A percentile compares a stretch with the other conserved stretches of the same genome.
These are phyloP conservation scores for Neoarius graeffei DNA, from an alignment of 2,113 vertebrate genomes.

Conservation along the genomic window DNA sequence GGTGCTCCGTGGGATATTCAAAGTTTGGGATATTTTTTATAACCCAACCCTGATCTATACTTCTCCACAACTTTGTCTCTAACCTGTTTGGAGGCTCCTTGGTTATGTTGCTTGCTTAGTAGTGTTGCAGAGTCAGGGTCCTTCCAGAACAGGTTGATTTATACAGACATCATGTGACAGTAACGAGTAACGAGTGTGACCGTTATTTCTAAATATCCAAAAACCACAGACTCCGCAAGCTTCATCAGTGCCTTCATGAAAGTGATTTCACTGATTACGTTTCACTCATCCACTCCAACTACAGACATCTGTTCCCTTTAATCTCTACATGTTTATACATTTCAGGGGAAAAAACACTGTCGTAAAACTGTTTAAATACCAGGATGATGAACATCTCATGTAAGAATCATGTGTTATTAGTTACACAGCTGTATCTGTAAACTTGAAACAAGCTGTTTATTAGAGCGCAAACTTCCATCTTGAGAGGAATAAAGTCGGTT, in stretches of 20 bases:
- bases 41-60: too few relatives aligned
- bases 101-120: too few relatives aligned
- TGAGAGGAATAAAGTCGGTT: neutral
- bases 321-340: neutral
- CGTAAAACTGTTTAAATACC: neutral
- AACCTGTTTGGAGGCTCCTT: too few relatives aligned
- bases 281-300: neutral
- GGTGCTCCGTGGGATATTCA: too few relatives aligned
- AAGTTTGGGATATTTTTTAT: too few relatives aligned
- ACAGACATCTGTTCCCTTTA: neutral
- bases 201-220: neutral
- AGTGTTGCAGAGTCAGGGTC: too few relatives aligned
- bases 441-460: slow-evolving; percentile 3
- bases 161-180: too few relatives aligned
- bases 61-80: too few relatives aligned
- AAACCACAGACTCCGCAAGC: neutral
- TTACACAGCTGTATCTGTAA: slow-evolving; percentile 7
- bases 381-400: neutral
- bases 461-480: neutral
- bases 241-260: neutral
- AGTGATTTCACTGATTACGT: neutral
- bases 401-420: neutral
- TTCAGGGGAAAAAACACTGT: neutral
- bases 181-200: too few relatives aligned
- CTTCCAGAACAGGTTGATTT: too few relatives aligned